A percentile compares a stretch with the other conserved stretches of the same genome.
phyloP scores from a whole-genome alignment of 2,113 vertebrate genomes.

The Sinocyclocheilus maitianheensis region DNA sequence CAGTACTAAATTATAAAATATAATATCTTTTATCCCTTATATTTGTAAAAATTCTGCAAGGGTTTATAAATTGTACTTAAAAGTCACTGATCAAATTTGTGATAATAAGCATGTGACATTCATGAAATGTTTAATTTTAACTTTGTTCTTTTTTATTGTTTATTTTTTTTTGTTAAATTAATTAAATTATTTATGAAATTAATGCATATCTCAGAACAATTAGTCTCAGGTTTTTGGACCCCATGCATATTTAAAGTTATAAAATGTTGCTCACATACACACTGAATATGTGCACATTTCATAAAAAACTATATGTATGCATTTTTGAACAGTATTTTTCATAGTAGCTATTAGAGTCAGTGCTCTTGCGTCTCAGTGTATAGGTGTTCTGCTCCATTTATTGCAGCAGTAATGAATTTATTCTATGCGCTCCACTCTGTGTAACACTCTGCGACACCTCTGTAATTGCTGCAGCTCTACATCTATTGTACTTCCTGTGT shows the following conservation, averaged over 20 bases:
- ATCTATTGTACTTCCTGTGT: constrained; percentile 17
- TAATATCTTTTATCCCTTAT: background rate
- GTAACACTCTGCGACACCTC: background rate
- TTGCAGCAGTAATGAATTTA: constrained; percentile 17
- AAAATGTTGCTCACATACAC: background rate
- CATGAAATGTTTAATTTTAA: background rate
- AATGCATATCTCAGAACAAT: background rate
- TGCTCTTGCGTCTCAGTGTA: background rate
- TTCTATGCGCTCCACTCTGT: background rate
- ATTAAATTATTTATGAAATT: background rate
- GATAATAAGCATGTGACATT: background rate
- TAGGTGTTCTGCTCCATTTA: constrained; percentile 2
- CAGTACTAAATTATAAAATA: background rate
- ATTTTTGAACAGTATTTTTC: background rate
- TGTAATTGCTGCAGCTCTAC: background rate
- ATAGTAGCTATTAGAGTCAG: background rate
- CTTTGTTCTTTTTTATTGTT: background rate
- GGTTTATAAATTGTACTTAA: background rate
- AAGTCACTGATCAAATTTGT: background rate
- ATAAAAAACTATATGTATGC: background rate
- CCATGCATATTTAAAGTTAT: background rate
- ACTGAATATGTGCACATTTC: background rate
- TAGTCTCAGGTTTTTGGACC: background rate
- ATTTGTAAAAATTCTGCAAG: background rate
- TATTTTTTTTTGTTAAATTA: background rate